A percentile compares a stretch with the other conserved stretches of the same genome.
Conservation (phyloP, 2,113 vertebrate species). For the Ophiodon elongatus region DNA sequence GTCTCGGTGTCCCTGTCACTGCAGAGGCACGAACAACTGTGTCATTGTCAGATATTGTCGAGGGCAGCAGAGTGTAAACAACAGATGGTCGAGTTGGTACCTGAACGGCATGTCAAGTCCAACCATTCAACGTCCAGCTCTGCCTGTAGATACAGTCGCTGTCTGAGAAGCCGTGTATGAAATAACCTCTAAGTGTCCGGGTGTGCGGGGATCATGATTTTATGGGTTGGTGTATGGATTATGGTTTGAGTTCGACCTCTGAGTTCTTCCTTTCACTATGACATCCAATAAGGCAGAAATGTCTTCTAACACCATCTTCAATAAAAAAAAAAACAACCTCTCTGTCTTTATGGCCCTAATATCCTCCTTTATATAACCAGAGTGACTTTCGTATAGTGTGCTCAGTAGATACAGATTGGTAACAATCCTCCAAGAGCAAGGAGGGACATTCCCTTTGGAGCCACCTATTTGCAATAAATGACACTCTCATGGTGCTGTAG, state of each 20-base stretch:
- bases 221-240: constrained; percentile 12
- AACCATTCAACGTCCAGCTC: constrained; percentile 19
- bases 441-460: neutral
- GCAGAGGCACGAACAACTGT: constrained; percentile 45
- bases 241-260: neutral
- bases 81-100: constrained; percentile 68
- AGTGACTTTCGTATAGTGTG: neutral
- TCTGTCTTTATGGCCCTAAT: neutral
- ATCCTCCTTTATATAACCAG: neutral
- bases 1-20: constrained; percentile 26
- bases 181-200: constrained; percentile 21
- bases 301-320: neutral
- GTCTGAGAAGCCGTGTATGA: constrained; percentile 9
- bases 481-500: neutral
- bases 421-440: neutral
- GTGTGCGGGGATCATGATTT: neutral
- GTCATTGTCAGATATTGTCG: constrained; percentile 66
- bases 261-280: neutral
- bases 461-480: neutral
- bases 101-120: constrained; percentile 49
- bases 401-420: neutral
- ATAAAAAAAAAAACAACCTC: neutral
- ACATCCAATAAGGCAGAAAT: constrained; percentile 23
- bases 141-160: neutral
- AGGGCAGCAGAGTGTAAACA: constrained; percentile 69